Evolutionary conservation across 1,140 invertebrate species (phyloP).

Genomic region (Drosophila ambigua): DNA sequence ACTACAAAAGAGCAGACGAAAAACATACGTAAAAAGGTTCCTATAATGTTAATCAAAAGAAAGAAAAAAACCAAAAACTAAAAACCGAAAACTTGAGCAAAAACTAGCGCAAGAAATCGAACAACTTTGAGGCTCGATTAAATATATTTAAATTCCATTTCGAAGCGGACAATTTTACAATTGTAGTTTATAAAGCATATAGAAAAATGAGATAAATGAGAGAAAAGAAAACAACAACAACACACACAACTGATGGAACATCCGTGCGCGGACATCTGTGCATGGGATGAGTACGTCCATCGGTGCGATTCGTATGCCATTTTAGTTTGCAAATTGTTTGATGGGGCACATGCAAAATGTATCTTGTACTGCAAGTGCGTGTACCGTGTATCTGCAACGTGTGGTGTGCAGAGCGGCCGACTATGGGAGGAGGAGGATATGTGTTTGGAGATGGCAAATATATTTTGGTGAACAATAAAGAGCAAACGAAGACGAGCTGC

Average conservation of each 20-base stretch:
- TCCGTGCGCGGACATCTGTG: constrained; percentile 14
- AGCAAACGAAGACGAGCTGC: constrained; percentile 66
- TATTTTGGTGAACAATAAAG: constrained; percentile 80
- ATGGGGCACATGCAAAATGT: constrained; percentile 25
- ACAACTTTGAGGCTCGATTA: constrained; percentile 36
- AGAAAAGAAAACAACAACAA: constrained; percentile 3
- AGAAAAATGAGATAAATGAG: constrained; percentile 16
- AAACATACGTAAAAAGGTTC: constrained; percentile 81
- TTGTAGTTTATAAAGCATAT: constrained; percentile 62
- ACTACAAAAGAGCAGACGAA: constrained; percentile 43
- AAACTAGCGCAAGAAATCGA: constrained; percentile 28
- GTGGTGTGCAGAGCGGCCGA: constrained; percentile 40
- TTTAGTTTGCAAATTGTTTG: constrained; percentile 75
- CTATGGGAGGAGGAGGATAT: constrained; percentile 23
- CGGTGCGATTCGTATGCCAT: constrained; percentile 45
- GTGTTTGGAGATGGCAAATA: constrained; percentile 65
- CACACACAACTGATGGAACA: constrained; percentile 1
- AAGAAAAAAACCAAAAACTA: constrained; percentile 23
- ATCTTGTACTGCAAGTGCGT: constrained; percentile 34
- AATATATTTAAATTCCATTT: constrained; percentile 56
- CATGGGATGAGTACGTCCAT: no score
- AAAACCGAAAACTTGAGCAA: constrained; percentile 27
- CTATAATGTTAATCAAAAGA: constrained; percentile 82
- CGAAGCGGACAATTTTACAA: constrained; percentile 78
- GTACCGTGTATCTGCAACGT: constrained; percentile 59